Evolutionary conservation across 2,797 vertebrate genomes (phyloP).

Genomic region (Rhabdomys pumilio): DNA sequence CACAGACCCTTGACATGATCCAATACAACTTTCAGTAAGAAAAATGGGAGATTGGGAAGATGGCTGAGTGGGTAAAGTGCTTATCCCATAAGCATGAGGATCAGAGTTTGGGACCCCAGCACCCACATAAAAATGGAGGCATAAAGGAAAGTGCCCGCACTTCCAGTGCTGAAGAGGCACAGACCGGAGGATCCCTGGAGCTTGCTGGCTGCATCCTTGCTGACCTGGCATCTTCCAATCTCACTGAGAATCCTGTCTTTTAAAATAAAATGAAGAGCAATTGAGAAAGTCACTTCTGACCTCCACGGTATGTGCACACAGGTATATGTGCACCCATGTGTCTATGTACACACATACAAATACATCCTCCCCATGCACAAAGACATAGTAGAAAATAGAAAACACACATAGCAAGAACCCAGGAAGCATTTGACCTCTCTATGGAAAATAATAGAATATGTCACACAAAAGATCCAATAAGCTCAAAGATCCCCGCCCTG

Average conservation of each 20-base stretch:
- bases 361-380: not conserved
- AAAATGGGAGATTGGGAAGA: not conserved
- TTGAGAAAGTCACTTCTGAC: not conserved
- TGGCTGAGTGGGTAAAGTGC: not conserved
- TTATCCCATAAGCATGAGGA: not conserved
- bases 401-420: not conserved
- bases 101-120: not conserved
- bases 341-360: not conserved
- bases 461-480: slow-evolving; percentile 1
- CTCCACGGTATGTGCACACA: not conserved
- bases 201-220: not conserved
- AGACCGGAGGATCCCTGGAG: not conserved
- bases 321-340: not conserved
- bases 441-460: slow-evolving; percentile 28
- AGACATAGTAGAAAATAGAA: not conserved
- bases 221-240: not conserved
- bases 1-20: not conserved
- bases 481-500: not conserved
- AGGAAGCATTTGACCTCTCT: not conserved
- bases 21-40: not conserved
- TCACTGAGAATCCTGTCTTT: not conserved
- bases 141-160: not conserved
- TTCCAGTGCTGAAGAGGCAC: not conserved
- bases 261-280: not conserved
- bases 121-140: not conserved